Evolutionary conservation across 2,113 vertebrate genomes (phyloP), one percentile per base, ranked within the genome.

Genomic region (Embiotoca jacksoni): DNA sequence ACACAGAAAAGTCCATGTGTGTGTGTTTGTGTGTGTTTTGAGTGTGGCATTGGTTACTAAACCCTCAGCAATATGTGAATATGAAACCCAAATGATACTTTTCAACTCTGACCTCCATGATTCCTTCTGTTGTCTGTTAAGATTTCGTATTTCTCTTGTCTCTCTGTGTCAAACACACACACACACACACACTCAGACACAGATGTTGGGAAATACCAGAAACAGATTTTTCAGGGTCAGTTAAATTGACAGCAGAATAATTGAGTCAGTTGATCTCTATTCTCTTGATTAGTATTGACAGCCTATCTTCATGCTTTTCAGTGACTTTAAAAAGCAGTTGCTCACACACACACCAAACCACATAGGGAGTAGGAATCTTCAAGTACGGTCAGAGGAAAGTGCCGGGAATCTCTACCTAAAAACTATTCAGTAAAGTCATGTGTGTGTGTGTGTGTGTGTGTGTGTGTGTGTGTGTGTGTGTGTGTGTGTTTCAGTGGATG

Each of bases 231-330:
- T 62, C 6, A 60, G 32, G 10, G 16, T 71, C 58, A 55, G 14
- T 47, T 23, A 72, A 81, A 84, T 85, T 72, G 36, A 55, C 87
- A 86, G 32, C 76, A 67, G 65, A 71, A 54, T 70, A 23, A 30
- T 14, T 54, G 13, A 64, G 13, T 54, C 50, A 37, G 62, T 7
- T 61, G 3, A 54, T 62, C 6, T 64, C 2, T 11, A 2, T 35
- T 49, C 4, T 15, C 36, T n/a, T 55, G 1, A 32, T 58, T 8
- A 14, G 14, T 46, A 16, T 7, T 11, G 55, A 59, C 69, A 64
- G 13, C 3, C 30, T 7, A n/a, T 13, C 13, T 36, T 7, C 10
- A 55, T 39, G 16, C 4, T 11, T 84, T 37, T 67, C 23, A 23
- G 13, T 41, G 41, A 61, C 52, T 55, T 77, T 74, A 31, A 65